These are phyloP conservation scores for Acanthococcus lagerstroemiae DNA, from an alignment of 2,888 invertebrate genomes.

Conservation along the genomic window DNA sequence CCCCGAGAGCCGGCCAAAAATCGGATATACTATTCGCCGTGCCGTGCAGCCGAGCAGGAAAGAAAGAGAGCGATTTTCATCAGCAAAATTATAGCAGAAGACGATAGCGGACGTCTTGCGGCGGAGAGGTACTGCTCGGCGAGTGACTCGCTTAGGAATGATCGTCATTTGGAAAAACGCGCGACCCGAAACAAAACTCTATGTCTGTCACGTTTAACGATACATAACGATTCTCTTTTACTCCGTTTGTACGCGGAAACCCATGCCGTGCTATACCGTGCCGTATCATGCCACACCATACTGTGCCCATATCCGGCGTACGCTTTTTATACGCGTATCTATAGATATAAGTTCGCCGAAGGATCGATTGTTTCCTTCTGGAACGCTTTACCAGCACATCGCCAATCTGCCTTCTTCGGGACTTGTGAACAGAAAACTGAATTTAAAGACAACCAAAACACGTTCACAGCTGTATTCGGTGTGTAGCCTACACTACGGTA, in stretches of 20 bases:
- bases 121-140: not conserved
- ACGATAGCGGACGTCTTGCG: not conserved
- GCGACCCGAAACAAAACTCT: conserved; percentile 20
- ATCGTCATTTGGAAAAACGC: conserved; percentile 24
- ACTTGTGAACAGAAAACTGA: too few relatives aligned
- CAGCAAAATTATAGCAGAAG: conserved; percentile 19
- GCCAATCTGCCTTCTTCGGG: too few relatives aligned
- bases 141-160: conserved; percentile 32
- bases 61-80: conserved; percentile 18
- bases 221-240: conserved; percentile 26
- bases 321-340: not conserved
- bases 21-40: conserved; percentile 12
- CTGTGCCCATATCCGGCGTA: not conserved
- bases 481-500: too few relatives aligned
- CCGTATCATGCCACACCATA: too few relatives aligned
- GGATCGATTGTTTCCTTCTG: conserved; percentile 17
- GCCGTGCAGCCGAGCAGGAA: not conserved
- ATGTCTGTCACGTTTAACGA: conserved; percentile 29
- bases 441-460: too few relatives aligned
- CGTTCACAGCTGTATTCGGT: too few relatives aligned
- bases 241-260: not conserved
- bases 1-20: conserved; percentile 1
- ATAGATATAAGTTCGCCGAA: not conserved
- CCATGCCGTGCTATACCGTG: too few relatives aligned
- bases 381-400: too few relatives aligned